Percentiles rank a stretch among this genome's conserved stretches.
Evolutionary conservation across 2,888 invertebrate species (phyloP).

Genomic region (Heteropelma amictum): DNA sequence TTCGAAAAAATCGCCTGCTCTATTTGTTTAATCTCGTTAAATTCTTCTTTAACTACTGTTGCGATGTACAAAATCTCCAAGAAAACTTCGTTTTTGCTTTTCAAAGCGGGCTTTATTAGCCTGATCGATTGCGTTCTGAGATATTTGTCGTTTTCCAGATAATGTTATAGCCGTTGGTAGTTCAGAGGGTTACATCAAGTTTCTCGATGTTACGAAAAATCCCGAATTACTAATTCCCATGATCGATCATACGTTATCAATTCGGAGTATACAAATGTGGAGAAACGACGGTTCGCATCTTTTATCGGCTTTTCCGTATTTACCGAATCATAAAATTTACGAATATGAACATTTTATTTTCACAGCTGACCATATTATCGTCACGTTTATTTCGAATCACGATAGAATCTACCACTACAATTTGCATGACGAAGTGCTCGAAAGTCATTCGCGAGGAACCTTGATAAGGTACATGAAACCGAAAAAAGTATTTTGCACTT

Average conservation of each 20-base stretch:
- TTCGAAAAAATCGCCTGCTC: too few relatives aligned
- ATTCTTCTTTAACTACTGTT: too few relatives aligned
- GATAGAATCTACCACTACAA: slow-evolving; percentile 61
- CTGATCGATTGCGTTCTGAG: neutral
- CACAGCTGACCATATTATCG: slow-evolving; percentile 35
- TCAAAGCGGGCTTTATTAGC: too few relatives aligned
- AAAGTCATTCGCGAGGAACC: slow-evolving; percentile 12
- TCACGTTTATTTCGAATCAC: slow-evolving; percentile 50
- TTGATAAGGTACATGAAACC: slow-evolving; percentile 47
- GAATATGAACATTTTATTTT: neutral
- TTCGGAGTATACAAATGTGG: slow-evolving; percentile 60
- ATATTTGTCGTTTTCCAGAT: slow-evolving; percentile 51
- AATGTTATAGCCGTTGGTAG: slow-evolving; percentile 65
- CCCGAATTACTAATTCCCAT: slow-evolving; percentile 54
- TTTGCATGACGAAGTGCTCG: slow-evolving; percentile 23
- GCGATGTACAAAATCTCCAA: too few relatives aligned
- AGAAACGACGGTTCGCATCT: slow-evolving; percentile 43
- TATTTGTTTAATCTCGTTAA: too few relatives aligned
- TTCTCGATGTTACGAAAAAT: slow-evolving; percentile 58
- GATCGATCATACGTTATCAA: slow-evolving; percentile 59
- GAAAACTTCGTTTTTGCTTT: too few relatives aligned
- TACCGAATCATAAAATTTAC: neutral
- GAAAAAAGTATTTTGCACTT: slow-evolving; percentile 8
- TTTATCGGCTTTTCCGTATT: neutral
- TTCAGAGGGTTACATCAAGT: slow-evolving; percentile 64